Percentiles rank a stretch among this genome's conserved stretches.
These are phyloP conservation scores for Leucosticte australis DNA, from an alignment of 2,113 vertebrate genomes.

Conservation along the genomic window DNA sequence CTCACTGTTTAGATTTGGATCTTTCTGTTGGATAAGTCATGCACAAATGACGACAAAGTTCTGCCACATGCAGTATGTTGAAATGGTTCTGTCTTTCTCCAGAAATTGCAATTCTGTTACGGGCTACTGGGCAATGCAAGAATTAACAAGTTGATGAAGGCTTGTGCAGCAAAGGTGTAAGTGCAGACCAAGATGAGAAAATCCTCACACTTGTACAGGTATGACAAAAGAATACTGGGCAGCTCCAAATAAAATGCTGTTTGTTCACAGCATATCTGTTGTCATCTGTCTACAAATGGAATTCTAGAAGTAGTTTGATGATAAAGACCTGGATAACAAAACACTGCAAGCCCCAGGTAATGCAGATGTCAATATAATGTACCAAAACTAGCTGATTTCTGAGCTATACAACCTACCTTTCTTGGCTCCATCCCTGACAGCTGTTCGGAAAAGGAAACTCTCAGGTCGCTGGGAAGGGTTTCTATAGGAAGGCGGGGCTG, in stretches of 20 bases:
- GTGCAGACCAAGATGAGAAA: background rate
- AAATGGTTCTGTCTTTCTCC: background rate
- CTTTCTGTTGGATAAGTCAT: background rate
- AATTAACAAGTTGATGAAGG: background rate
- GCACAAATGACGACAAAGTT: background rate
- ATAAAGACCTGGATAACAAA: background rate
- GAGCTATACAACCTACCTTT: slow-evolving; percentile 78
- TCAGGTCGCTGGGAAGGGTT: slow-evolving; percentile 82
- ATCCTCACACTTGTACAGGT: background rate
- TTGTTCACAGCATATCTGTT: background rate
- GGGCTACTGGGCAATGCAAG: background rate
- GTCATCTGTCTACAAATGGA: background rate
- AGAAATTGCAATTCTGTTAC: background rate
- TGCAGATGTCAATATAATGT: background rate
- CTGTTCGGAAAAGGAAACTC: slow-evolving; percentile 89
- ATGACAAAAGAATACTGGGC: background rate
- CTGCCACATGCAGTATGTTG: background rate
- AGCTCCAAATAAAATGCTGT: background rate
- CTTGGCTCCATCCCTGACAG: slow-evolving; percentile 84
- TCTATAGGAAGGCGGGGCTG: slow-evolving; percentile 75
- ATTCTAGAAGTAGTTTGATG: background rate
- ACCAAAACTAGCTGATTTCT: background rate
- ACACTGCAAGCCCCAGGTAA: background rate
- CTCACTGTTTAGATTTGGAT: background rate
- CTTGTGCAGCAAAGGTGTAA: background rate